These are phyloP conservation scores for Trachythela sp. DNA, from an alignment of 64 coral and sea anemone species.

Conservation along the genomic window DNA sequence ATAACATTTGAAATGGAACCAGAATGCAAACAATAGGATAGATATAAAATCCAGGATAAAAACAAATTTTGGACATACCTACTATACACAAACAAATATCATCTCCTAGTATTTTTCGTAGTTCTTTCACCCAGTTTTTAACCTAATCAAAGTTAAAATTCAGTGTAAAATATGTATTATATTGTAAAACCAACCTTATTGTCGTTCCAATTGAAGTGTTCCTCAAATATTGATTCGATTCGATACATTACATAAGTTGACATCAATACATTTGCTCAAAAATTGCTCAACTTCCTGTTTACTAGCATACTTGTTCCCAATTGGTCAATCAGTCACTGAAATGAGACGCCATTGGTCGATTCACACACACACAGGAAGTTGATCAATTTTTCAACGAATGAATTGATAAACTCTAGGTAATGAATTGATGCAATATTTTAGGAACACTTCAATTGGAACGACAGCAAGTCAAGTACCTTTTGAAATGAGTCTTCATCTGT, in stretches of 20 bases:
- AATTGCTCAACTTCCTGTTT: too few species aligned
- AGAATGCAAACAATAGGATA: neutral
- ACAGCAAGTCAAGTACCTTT: slow-evolving; percentile 47
- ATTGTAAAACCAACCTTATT: neutral
- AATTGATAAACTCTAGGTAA: too few species aligned
- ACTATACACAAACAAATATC: slow-evolving; percentile 98
- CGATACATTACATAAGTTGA: too few species aligned
- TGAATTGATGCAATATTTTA: too few species aligned
- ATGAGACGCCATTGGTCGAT: too few species aligned
- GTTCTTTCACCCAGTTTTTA: slow-evolving; percentile 97
- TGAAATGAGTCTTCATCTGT: slow-evolving; percentile 99
- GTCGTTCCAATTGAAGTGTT: neutral
- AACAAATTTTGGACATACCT: slow-evolving; percentile 48
- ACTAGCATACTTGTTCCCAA: too few species aligned
- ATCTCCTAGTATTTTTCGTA: slow-evolving; percentile 96
- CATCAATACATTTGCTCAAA: too few species aligned
- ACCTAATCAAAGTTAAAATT: slow-evolving; percentile 49
- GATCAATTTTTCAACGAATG: too few species aligned
- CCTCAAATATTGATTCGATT: too few species aligned
- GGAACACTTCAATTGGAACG: too few species aligned
- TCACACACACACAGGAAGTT: too few species aligned
- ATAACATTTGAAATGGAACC: neutral
- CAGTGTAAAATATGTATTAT: neutral
- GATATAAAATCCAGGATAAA: neutral
- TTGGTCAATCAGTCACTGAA: too few species aligned